These are phyloP conservation scores for Burhinus oedicnemus DNA, from an alignment of 2,113 vertebrate genomes.

Conservation along the genomic window DNA sequence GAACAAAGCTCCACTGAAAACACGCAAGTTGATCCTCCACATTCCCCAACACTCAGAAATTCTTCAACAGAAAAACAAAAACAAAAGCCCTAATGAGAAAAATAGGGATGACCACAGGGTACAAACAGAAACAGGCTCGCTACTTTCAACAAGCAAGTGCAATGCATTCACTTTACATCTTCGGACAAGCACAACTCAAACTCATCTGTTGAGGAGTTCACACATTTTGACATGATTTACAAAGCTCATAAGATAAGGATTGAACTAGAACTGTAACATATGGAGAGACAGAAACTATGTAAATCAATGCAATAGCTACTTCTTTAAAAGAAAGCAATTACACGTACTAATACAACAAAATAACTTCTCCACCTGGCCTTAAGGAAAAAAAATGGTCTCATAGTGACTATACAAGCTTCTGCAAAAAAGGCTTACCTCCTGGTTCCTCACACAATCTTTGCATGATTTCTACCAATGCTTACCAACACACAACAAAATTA, in stretches of 20 bases:
- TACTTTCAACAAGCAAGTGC: neutral
- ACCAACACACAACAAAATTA: neutral
- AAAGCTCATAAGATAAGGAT: neutral
- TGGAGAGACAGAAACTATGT: neutral
- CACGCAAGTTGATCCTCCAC: neutral
- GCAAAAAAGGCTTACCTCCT: neutral
- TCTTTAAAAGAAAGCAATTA: neutral
- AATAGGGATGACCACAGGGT: neutral
- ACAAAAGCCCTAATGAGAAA: neutral
- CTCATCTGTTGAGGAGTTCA: neutral
- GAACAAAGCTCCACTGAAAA: neutral
- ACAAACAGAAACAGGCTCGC: neutral
- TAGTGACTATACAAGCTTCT: neutral
- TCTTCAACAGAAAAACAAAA: neutral
- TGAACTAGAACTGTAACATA: neutral
- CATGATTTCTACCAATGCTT: neutral
- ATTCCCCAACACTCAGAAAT: neutral
- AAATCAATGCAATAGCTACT: neutral
- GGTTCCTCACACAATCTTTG: neutral
- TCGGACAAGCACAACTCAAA: neutral
- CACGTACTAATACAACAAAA: neutral
- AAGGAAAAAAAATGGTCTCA: neutral
- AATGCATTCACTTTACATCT: neutral
- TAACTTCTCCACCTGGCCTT: neutral
- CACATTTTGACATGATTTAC: constrained; percentile 7